Evolutionary conservation across 2,888 invertebrate genomes (phyloP).

Genomic region (Drosophila rellima): DNA sequence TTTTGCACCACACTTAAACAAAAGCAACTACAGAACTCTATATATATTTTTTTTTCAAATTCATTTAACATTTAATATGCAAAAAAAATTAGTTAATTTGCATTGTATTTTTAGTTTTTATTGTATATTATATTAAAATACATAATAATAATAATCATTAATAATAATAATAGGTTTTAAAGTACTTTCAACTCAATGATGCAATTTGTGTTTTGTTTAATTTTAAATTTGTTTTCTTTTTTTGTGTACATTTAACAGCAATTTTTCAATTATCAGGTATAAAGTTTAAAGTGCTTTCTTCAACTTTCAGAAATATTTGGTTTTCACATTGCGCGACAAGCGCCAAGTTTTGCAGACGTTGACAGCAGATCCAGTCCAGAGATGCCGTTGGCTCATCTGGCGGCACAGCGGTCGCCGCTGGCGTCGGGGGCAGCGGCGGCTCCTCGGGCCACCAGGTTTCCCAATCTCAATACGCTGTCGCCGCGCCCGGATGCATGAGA

Average conservation of each 20-base stretch:
- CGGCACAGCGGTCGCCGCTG: slow-evolving; percentile 21
- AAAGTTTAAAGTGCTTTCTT: slow-evolving; percentile 77
- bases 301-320: slow-evolving; percentile 81
- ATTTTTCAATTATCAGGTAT: slow-evolving; percentile 81
- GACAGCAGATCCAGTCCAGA: slow-evolving; percentile 73
- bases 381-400: slow-evolving; percentile 59
- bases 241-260: slow-evolving; percentile 65
- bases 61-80: slow-evolving; percentile 64
- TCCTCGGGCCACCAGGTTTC: slow-evolving; percentile 77
- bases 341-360: slow-evolving; percentile 73
- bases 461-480: slow-evolving; percentile 91
- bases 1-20: slow-evolving; percentile 52
- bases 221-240: slow-evolving; percentile 21
- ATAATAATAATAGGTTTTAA: slow-evolving; percentile 57
- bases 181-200: slow-evolving; percentile 52
- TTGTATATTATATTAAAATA: slow-evolving; percentile 66
- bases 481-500: slow-evolving; percentile 90
- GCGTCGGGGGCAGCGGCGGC: slow-evolving; percentile 49
- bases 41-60: slow-evolving; percentile 35
- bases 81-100: slow-evolving; percentile 56
- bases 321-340: slow-evolving; percentile 79
- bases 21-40: slow-evolving; percentile 62
- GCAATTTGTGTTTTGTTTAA: slow-evolving; percentile 32
- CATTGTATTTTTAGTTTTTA: slow-evolving; percentile 42
- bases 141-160: slow-evolving; percentile 52